These are phyloP conservation scores for Xenus cinereus DNA, from an alignment of 2,113 vertebrate species.

Conservation along the genomic window DNA sequence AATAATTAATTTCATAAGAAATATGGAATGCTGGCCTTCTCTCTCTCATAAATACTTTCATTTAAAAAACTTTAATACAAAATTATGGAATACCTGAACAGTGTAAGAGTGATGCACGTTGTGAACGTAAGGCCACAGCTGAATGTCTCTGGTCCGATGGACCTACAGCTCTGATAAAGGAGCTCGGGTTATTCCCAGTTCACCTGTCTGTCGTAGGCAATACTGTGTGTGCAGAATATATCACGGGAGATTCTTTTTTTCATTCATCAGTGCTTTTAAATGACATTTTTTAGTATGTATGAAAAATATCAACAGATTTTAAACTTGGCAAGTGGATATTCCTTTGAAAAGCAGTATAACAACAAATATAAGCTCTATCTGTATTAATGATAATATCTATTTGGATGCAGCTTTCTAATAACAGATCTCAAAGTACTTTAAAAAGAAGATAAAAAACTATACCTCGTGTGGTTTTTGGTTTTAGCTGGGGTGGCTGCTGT, in stretches of 20 bases:
- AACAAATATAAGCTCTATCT: neutral
- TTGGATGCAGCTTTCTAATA: neutral
- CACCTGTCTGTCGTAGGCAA: neutral
- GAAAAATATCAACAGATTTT: neutral
- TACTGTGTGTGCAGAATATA: neutral
- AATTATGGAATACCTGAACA: neutral
- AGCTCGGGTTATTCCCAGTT: neutral
- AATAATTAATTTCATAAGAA: neutral
- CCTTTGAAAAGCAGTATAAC: neutral
- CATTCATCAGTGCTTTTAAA: neutral
- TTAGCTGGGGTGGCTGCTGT: neutral
- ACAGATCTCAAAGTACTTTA: neutral
- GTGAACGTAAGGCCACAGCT: neutral
- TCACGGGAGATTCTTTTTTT: neutral
- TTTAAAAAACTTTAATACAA: neutral
- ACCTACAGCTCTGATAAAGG: neutral
- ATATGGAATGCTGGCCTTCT: neutral
- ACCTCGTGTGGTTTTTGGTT: neutral
- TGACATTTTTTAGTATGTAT: neutral
- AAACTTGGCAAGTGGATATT: neutral
- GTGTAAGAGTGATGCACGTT: rapidly evolving
- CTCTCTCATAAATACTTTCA: neutral
- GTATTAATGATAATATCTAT: neutral
- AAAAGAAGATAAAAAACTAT: neutral
- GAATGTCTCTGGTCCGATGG: neutral